Base-by-base conservation (phyloP, 2,797 vertebrate genomes). In the Poliocrania exsul region DNA sequence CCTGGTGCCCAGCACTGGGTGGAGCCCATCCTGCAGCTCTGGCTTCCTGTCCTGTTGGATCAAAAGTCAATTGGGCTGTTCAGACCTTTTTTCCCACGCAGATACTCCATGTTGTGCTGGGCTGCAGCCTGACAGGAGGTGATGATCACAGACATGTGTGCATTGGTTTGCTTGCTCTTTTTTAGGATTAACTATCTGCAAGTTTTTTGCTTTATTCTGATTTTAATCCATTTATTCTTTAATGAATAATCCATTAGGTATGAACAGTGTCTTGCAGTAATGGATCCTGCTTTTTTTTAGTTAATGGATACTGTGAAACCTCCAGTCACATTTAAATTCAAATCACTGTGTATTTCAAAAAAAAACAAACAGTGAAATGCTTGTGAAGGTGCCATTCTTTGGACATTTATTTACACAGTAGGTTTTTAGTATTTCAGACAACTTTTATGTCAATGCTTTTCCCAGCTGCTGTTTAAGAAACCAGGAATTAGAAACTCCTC, bases 161-260 rank as follows among this genome's bases (percentile, higher is more conserved):
- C 7, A 88, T 83, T 70, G 40, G 13, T 84, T 53, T 66, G n/a
- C 4, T 4, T 71, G 17, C 14, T 2, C 2, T n/a, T 28, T 31
- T 47, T 51, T 62, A 6, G 24, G 18, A 7, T 5, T 84, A 82
- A 77, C n/a, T 73, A 23, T 46, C 42, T 81, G 64, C 38, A 49
- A 71, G 9, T 29, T 67, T 80, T 86, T 74, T 38, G 66, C 60
- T 87, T 77, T 64, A 38, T 71, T 89, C 42, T 86, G 46, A 57
- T 74, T 81, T 86, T 62, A 88, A 75, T 51, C 37, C 15, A 4
- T 53, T 66, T 72, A 73, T 74, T 31, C 73, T 65, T 67, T 83
- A 57, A 83, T 74, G 65, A 91, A 71, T 86, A 62, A 83, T 90
- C 65, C 44, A 72, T 83, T 92, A 70, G 69, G 38, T 91, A 42